Base-by-base conservation (phyloP, 2,888 invertebrate genomes). In the Danaus chrysippus region DNA sequence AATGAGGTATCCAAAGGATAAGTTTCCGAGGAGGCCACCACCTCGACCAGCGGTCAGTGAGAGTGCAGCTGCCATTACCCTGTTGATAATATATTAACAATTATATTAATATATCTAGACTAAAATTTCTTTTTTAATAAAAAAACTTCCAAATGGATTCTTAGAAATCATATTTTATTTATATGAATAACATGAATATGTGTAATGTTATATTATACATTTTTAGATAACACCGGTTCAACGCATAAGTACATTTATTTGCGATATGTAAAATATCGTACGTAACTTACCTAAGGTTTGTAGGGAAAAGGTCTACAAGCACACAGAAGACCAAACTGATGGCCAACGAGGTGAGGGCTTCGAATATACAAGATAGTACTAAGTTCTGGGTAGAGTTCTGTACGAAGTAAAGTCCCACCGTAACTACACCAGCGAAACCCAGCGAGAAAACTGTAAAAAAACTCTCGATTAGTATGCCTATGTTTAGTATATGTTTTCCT, bases 61-160 rank as follows among this genome's bases (percentile, higher is more conserved):
- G 52, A 96, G 85, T 52, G 95, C 95, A 41, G 95, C 95, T 43
- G 95, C 96, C 95, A 96, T 95, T 77, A 96, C 95, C 91, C 96
- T 95, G 82, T 11, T 17, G 41, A 57, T 44, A 44, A 42, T 5
- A 10, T 12, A 56, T n/a, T 56, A 11, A n/a, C 1, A 12, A 9
- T 10, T 15, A 15, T 10, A 12, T 56, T 1, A n/a, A n/a, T n/a
- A n/a, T n/a, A n/a, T n/a, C n/a, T n/a, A n/a, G n/a, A n/a, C 10
- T 17, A 53, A 42, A 58, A 56, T 11, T 13, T 41, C 23, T 10
- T 23, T 23, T 23, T 23, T 23, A 3, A 23, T 3, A 3, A 5
- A 23, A 23, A 23, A 1, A 23, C 23, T 23, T 23, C 23, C n/a
- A n/a, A n/a, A n/a, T n/a, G n/a, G n/a, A n/a, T n/a, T n/a, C 5